Evolutionary conservation across 2,888 invertebrate species (phyloP).

Genomic region (Cloeon dipterum): DNA sequence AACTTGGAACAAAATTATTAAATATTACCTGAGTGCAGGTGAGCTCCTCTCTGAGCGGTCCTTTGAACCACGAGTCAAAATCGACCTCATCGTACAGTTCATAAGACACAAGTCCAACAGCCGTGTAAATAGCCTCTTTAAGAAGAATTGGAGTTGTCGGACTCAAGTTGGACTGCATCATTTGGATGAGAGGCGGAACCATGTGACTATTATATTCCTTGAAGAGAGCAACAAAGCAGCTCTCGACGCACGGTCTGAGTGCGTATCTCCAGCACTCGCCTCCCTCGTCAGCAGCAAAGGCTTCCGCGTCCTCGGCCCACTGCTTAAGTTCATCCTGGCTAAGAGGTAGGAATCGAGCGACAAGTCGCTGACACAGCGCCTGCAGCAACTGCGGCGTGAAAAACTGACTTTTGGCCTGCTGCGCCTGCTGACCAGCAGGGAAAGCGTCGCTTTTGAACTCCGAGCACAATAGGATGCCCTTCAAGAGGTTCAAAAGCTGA

Average conservation of each 20-base stretch:
- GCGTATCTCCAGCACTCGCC: conserved; percentile 91
- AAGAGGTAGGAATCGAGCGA: conserved; percentile 70
- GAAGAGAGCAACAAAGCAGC: conserved; percentile 62
- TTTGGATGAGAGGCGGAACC: conserved; percentile 44
- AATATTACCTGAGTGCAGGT: no score
- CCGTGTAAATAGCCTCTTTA: conserved; percentile 87
- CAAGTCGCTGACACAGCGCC: conserved; percentile 62
- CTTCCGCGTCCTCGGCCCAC: conserved; percentile 83
- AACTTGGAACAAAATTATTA: no score
- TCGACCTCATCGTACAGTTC: conserved; percentile 68
- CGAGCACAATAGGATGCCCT: conserved; percentile 52
- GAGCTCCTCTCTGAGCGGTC: no score
- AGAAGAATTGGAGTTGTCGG: conserved; percentile 46
- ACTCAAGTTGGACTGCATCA: conserved; percentile 41
- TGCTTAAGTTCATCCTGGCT: conserved; percentile 60
- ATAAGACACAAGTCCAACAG: conserved; percentile 69
- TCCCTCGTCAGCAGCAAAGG: conserved; percentile 59
- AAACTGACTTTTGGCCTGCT: conserved; percentile 48
- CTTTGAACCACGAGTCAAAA: neutral
- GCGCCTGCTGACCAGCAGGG: conserved; percentile 29
- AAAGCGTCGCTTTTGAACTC: conserved; percentile 45
- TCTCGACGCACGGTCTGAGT: conserved; percentile 71
- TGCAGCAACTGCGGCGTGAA: conserved; percentile 50
- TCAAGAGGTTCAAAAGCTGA: conserved; percentile 73
- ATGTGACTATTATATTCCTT: conserved; percentile 51